A percentile compares a stretch with the other conserved stretches of the same genome.
Evolutionary conservation across 2,113 vertebrate species (phyloP).

Genomic region (Centropus unirufus): DNA sequence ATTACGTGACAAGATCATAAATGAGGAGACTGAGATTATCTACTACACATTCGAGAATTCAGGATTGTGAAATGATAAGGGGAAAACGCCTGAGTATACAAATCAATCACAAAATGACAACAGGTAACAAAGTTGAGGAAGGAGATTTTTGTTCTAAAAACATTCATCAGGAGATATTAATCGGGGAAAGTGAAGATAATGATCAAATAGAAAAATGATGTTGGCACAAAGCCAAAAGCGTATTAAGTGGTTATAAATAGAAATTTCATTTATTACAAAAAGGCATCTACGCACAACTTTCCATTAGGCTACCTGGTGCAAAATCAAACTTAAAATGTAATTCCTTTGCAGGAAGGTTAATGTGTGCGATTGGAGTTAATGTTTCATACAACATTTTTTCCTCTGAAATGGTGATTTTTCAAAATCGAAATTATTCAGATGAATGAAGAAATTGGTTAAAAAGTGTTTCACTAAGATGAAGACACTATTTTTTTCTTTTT

Average conservation of each 20-base stretch:
- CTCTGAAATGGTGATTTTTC: background rate
- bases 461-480: background rate
- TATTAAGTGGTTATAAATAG: background rate
- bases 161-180: background rate
- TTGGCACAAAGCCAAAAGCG: background rate
- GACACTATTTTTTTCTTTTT: background rate
- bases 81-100: constrained; percentile 31
- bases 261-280: background rate
- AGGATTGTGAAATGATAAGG: background rate
- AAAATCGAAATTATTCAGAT: background rate
- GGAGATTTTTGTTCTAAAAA: background rate
- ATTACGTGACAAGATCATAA: background rate
- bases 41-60: background rate
- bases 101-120: constrained; percentile 32
- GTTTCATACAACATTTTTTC: background rate
- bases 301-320: background rate
- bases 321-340: background rate
- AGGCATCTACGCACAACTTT: background rate
- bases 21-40: background rate
- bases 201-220: background rate
- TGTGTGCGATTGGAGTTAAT: background rate
- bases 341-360: background rate
- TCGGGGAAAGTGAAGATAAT: background rate
- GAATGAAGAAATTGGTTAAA: background rate
- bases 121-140: background rate